Conservation (phyloP, 2,888 invertebrate species). For the Caenorhabditis angaria region DNA sequence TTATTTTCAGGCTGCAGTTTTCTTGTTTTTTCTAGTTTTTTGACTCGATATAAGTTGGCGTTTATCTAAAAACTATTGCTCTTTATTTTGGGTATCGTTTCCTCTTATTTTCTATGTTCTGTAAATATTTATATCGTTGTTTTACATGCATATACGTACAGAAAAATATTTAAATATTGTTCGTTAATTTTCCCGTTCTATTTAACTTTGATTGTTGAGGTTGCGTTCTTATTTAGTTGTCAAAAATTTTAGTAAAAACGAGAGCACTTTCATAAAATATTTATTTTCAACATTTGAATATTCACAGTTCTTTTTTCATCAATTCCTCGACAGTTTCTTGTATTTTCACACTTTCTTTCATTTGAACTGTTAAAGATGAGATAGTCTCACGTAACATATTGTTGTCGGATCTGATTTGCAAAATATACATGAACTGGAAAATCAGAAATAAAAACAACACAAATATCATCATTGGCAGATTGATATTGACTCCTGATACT, state of each 20-base stretch:
- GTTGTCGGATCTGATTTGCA: constrained; percentile 37
- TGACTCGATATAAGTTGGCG: not conserved
- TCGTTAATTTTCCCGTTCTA: not conserved
- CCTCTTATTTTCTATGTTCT: no score
- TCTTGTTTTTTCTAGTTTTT: constrained; percentile 3
- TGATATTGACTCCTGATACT: constrained; percentile 14
- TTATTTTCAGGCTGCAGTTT: not conserved
- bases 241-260: no score
- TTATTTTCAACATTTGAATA: constrained; percentile 2
- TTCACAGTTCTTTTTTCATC: not conserved
- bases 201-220: not conserved
- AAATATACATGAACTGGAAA: constrained; percentile 35
- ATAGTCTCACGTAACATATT: constrained; percentile 24
- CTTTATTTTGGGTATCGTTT: no score
- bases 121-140: no score
- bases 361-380: constrained; percentile 16
- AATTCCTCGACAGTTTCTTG: not conserved
- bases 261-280: not conserved
- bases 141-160: no score
- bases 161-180: not conserved
- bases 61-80: not conserved
- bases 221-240: not conserved
- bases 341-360: not conserved
- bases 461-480: constrained; percentile 21
- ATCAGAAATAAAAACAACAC: constrained; percentile 22